Evolutionary conservation across 1,140 invertebrate species (phyloP).

Genomic region (Sesamia nonagrioides): DNA sequence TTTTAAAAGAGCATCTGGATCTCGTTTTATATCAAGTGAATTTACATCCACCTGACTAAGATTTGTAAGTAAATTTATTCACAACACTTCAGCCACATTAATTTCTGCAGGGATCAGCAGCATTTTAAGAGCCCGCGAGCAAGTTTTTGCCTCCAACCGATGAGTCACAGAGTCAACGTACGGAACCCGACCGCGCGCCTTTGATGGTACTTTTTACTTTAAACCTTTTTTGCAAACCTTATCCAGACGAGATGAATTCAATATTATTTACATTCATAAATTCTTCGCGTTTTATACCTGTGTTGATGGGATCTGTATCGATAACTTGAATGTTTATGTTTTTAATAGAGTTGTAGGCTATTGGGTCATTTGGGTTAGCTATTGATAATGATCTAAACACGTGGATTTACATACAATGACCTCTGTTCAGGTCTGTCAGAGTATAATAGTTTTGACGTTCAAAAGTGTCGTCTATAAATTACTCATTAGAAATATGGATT

Average conservation of each 20-base stretch:
- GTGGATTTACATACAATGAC: neutral
- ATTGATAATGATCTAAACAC: neutral
- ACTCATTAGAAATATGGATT: no score
- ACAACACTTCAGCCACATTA: no score
- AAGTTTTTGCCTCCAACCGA: conserved; percentile 57
- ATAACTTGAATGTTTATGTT: conserved; percentile 1
- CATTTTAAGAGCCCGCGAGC: conserved; percentile 61
- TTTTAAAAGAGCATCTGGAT: no score
- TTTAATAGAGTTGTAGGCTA: neutral
- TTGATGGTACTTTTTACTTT: conserved; percentile 60
- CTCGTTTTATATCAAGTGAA: no score
- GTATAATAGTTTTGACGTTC: no score
- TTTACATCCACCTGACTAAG: no score
- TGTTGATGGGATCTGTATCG: conserved; percentile 17
- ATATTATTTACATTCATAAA: conserved; percentile 52
- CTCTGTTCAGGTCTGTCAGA: no score
- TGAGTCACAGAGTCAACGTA: conserved; percentile 74
- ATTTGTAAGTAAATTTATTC: no score
- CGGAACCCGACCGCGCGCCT: conserved; percentile 54
- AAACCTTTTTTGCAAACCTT: conserved; percentile 54
- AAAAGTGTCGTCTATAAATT: no score
- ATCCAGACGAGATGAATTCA: conserved; percentile 39
- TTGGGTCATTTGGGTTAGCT: neutral
- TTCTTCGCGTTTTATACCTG: conserved; percentile 29
- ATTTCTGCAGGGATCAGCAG: conserved; percentile 21